phyloP scores from a whole-genome alignment of 92 coral and sea anemone genomes.

The Parazoanthus darwini region DNA sequence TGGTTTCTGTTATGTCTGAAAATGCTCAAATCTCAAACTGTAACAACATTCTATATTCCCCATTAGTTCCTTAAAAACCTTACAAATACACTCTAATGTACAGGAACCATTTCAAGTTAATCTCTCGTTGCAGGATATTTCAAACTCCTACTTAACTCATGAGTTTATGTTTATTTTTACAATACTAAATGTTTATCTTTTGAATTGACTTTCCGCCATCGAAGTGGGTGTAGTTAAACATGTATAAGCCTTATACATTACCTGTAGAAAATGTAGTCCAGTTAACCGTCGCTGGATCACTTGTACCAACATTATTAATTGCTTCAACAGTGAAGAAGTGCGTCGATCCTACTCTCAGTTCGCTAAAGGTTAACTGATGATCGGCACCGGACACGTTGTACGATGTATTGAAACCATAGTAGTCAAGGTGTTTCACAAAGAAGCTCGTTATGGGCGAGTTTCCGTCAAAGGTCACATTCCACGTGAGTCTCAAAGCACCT shows the following conservation, averaged over 20 bases:
- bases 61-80: too few species aligned
- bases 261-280: neutral
- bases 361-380: neutral
- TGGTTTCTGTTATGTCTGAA: too few species aligned
- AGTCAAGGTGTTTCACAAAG: neutral
- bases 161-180: too few species aligned
- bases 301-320: neutral
- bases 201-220: neutral
- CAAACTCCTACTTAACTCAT: too few species aligned
- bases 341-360: neutral
- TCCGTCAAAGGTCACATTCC: conserved; percentile 14
- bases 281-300: neutral
- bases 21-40: too few species aligned
- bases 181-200: too few species aligned
- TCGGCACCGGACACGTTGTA: neutral
- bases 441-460: conserved; percentile 1
- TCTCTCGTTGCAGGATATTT: too few species aligned
- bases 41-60: too few species aligned
- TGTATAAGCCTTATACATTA: neutral
- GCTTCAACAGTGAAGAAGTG: neutral
- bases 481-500: neutral
- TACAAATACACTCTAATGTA: too few species aligned
- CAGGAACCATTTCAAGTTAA: too few species aligned
- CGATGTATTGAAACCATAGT: neutral
- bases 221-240: too few species aligned